Evolutionary conservation across 37 sponge, comb jelly and placozoan species (phyloP).

Genomic region (Petrosia ficiformis): DNA sequence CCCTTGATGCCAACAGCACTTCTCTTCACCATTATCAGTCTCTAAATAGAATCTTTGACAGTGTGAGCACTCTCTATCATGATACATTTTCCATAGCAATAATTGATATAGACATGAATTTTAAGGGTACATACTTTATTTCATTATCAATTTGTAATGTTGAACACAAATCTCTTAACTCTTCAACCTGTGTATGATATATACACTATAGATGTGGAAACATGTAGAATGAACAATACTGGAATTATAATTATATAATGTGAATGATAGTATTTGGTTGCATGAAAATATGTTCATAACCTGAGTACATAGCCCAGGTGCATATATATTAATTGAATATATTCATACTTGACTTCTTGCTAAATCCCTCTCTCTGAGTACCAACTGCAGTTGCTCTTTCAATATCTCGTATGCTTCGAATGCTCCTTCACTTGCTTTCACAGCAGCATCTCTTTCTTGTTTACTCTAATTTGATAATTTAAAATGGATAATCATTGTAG

Average conservation of each 20-base stretch:
- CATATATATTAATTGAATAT: not conserved
- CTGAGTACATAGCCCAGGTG: not conserved
- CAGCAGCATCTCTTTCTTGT: slow-evolving; percentile 40
- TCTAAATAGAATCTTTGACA: slow-evolving; percentile 62
- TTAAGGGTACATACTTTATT: slow-evolving; percentile 17
- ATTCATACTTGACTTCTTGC: slow-evolving; percentile 35
- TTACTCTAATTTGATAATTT: no score
- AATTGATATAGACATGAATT: not conserved
- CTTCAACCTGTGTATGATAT: slow-evolving; percentile 5
- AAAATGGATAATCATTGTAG: slow-evolving; percentile 1
- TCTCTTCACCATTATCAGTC: slow-evolving; percentile 13
- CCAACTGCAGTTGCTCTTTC: slow-evolving; percentile 34
- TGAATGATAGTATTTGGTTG: no score
- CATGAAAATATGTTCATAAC: no score
- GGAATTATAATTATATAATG: no score
- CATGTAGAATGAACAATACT: not conserved
- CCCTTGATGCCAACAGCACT: slow-evolving; percentile 61
- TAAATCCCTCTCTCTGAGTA: slow-evolving; percentile 50
- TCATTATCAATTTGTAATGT: not conserved
- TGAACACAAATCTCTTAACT: slow-evolving; percentile 1
- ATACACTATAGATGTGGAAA: not conserved
- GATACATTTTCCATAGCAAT: not conserved
- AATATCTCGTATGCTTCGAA: slow-evolving; percentile 54
- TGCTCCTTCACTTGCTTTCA: slow-evolving; percentile 57
- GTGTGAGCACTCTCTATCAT: slow-evolving; percentile 43